These are phyloP conservation scores for Aethina tumida DNA, from an alignment of 1,140 invertebrate species.

Conservation along the genomic window DNA sequence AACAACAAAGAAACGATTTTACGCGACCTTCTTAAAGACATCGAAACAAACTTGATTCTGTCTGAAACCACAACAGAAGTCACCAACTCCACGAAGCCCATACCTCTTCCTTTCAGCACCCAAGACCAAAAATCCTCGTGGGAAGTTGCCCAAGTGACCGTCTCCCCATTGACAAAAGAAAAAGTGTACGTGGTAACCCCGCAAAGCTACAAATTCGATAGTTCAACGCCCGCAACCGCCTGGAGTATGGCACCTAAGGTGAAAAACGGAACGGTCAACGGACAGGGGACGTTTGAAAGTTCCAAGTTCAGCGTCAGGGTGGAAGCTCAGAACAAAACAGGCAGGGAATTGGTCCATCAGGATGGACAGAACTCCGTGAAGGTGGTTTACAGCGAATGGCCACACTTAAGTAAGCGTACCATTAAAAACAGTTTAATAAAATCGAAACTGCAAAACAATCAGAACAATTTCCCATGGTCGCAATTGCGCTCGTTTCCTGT, in stretches of 20 bases:
- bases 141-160: slow-evolving; percentile 55
- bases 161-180: slow-evolving; percentile 61
- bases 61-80: slow-evolving; percentile 12
- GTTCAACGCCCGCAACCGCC: slow-evolving; percentile 19
- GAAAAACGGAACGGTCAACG: slow-evolving; percentile 28
- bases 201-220: slow-evolving; percentile 38
- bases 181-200: slow-evolving; percentile 70
- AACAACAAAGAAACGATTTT: slow-evolving; percentile 37
- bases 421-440: no score
- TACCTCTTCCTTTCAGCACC: background rate
- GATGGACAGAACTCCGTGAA: slow-evolving; percentile 34
- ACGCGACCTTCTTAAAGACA: slow-evolving; percentile 29
- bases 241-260: slow-evolving; percentile 26
- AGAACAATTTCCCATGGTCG: no score
- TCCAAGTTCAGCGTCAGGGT: slow-evolving; percentile 50
- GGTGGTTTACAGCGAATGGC: slow-evolving; percentile 39
- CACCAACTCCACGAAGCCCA: background rate
- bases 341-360: slow-evolving; percentile 29
- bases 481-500: no score
- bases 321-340: slow-evolving; percentile 35
- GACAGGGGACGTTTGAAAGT: slow-evolving; percentile 38
- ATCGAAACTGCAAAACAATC: no score
- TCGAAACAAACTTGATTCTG: slow-evolving; percentile 27
- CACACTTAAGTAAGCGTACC: slow-evolving; percentile 45
- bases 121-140: slow-evolving; percentile 35